phyloP scores from a whole-genome alignment of 2,888 invertebrate species.

The Julus scanicus region DNA sequence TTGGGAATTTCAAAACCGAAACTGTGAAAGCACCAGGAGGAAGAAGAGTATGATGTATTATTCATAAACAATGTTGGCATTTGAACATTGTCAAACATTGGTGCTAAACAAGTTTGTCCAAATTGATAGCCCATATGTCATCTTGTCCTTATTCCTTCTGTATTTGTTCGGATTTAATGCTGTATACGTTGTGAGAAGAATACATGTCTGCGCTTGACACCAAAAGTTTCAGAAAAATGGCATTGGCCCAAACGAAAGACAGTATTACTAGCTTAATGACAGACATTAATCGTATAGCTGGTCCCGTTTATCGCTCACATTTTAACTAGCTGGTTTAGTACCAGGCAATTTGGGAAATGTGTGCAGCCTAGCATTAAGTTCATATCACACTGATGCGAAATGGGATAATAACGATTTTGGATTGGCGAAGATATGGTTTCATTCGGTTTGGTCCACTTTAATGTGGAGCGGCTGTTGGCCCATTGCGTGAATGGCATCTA shows the following conservation, averaged over 20 bases:
- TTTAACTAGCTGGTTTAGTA: slow-evolving; percentile 27
- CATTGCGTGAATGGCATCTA: not conserved
- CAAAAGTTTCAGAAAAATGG: not conserved
- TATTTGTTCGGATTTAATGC: no score
- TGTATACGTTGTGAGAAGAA: no score
- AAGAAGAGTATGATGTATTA: not conserved
- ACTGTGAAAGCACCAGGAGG: not conserved
- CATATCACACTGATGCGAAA: not conserved
- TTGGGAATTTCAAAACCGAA: no score
- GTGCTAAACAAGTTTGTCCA: no score
- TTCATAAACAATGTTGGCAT: not conserved
- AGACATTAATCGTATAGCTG: not conserved
- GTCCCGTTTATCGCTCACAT: not conserved
- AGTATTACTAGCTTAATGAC: not conserved
- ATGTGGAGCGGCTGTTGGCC: not conserved
- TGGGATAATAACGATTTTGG: not conserved
- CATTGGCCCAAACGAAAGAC: not conserved
- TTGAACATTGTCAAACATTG: not conserved
- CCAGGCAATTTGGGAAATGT: slow-evolving; percentile 13
- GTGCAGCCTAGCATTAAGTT: slow-evolving; percentile 23
- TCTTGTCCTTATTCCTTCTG: no score
- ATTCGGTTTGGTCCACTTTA: not conserved
- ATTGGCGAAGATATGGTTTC: slow-evolving; percentile 8
- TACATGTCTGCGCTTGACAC: not conserved
- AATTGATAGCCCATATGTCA: no score